Evolutionary conservation across 2,113 vertebrate species (phyloP), one percentile per base, ranked within the genome.

Genomic region (Ibidorhyncha struthersii): DNA sequence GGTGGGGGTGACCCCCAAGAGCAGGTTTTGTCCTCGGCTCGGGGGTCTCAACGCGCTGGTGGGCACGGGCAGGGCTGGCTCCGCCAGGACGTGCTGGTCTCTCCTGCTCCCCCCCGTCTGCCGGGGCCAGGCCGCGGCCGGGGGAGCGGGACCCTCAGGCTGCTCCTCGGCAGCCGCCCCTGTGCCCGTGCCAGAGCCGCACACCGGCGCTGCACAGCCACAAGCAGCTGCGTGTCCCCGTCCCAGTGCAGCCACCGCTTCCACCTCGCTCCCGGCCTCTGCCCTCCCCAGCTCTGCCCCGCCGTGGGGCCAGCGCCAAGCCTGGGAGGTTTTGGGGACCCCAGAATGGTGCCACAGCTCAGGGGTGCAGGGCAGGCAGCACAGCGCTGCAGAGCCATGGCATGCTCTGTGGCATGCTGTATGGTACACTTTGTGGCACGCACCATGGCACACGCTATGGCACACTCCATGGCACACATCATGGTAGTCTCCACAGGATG

Each of bases 71-170:
- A 56, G 61, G 40, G 50, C 30, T 40, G 52, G 71, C 41, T n/a
- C 61, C 9, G 1, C 15, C 23, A 9, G 22, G 23, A n/a, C 6
- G 5, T n/a, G 49, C 30, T 8, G 2, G 40, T 19, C 26, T 15
- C 58, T 53, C 16, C 1, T 8, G 53, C 22, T 34, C 69, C 36
- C n/a, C 30, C 27, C n/a, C 16, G 40, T 19, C 40, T 40, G 55
- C 12, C 1, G 7, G 69, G 49, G 13, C 34, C 21, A 4, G 32
- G 62, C 25, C 0, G 10, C 62, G 50, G 49, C 18, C 0, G 6
- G 79, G 40, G 32, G 10, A 32, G 3, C 9, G 55, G 40, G 30
- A 55, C 30, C 25, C 47, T 11, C 55, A 6, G 27, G 61, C 16
- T 50, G 34, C 16, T 62, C 55, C 38, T 6, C 4, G 4, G 36